Percentiles rank a stretch among this genome's conserved stretches.
phyloP scores from a whole-genome alignment of 30 jellyfish, hydroid and myxozoan genomes.

The Cassiopea xamachana region DNA sequence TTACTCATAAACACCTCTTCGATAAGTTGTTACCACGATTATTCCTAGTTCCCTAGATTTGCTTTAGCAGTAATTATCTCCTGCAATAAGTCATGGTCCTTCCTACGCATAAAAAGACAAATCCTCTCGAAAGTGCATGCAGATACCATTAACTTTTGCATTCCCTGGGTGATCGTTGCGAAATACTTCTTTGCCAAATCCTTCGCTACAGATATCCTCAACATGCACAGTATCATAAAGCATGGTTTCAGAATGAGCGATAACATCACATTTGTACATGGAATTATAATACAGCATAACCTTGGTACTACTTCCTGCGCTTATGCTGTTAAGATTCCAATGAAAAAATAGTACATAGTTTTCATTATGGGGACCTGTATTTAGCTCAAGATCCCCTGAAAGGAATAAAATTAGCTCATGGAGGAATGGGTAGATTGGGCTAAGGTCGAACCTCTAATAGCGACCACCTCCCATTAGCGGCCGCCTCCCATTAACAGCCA shows the following conservation, averaged over 20 bases:
- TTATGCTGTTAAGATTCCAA: conserved; percentile 36
- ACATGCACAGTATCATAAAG: conserved; percentile 36
- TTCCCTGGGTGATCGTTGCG: conserved; percentile 64
- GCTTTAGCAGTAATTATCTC: neutral
- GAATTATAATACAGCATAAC: conserved; percentile 40
- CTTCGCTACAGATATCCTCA: conserved; percentile 41
- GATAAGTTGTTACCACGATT: neutral
- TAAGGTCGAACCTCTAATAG: no score
- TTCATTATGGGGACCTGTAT: conserved; percentile 47
- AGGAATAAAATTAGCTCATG: conserved; percentile 34
- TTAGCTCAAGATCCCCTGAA: conserved; percentile 52
- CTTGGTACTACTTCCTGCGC: conserved; percentile 45
- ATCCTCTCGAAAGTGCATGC: conserved; percentile 59
- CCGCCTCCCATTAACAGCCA: no score
- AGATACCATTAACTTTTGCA: conserved; percentile 28
- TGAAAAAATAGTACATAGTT: conserved; percentile 29
- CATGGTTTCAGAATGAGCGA: conserved; percentile 33
- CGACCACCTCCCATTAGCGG: no score
- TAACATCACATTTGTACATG: conserved; percentile 30
- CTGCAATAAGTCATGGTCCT: neutral
- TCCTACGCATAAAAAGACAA: conserved; percentile 6
- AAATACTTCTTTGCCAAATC: conserved; percentile 51
- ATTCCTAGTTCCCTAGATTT: neutral
- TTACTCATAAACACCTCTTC: conserved; percentile 2
- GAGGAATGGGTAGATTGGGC: conserved; percentile 1